Evolutionary conservation across 1,140 invertebrate genomes (phyloP).

Genomic region (Drosophila equinoxialis): DNA sequence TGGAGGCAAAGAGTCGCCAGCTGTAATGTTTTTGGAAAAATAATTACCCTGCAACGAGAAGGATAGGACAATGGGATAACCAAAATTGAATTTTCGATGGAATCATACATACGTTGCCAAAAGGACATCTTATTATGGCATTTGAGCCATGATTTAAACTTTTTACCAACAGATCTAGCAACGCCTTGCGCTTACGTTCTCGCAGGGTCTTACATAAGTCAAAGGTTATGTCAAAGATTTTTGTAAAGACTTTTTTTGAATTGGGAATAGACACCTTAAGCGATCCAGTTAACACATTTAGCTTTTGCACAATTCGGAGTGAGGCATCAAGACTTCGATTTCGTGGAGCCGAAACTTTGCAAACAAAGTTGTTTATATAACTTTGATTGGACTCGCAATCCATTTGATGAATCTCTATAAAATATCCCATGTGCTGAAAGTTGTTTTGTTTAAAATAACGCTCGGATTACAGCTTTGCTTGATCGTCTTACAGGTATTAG

Average conservation of each 20-base stretch:
- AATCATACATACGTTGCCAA: constrained; percentile 32
- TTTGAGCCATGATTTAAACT: constrained; percentile 30
- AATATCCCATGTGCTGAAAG: constrained; percentile 49
- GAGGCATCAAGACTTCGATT: constrained; percentile 43
- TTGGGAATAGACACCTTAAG: constrained; percentile 55
- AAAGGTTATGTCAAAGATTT: constrained; percentile 56
- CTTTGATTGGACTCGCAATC: constrained; percentile 45
- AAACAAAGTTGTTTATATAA: constrained; percentile 33
- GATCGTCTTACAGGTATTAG: constrained; percentile 19
- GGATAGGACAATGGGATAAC: not conserved
- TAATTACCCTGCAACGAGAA: constrained; percentile 30
- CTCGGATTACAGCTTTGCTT: not conserved
- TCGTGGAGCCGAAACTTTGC: constrained; percentile 25
- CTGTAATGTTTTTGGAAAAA: constrained; percentile 41
- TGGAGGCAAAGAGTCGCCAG: constrained; percentile 44
- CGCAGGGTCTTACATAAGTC: constrained; percentile 57
- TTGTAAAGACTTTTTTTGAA: constrained; percentile 42
- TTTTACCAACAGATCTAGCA: constrained; percentile 48
- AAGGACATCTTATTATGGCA: constrained; percentile 37
- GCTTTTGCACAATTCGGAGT: constrained; percentile 21
- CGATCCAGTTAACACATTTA: constrained; percentile 14
- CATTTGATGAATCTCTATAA: constrained; percentile 44
- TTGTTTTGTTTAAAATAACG: not conserved
- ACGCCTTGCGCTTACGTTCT: constrained; percentile 42
- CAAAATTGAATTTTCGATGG: not conserved